A percentile compares a stretch with the other conserved stretches of the same genome.
These are phyloP conservation scores for Chrosomus eos DNA, from an alignment of 2,797 vertebrate species.

Conservation along the genomic window DNA sequence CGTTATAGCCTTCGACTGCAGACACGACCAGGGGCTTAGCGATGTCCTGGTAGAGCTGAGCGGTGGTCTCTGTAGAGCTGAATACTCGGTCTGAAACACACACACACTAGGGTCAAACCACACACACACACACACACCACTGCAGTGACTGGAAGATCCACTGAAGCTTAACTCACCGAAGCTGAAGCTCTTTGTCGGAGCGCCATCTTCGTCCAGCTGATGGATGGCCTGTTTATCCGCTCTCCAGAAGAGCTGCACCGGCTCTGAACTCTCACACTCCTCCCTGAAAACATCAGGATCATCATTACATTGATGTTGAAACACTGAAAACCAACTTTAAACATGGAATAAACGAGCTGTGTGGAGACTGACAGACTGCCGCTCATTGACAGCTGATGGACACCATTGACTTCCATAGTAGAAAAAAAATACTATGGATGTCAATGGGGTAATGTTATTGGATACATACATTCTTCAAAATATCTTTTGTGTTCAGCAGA, in stretches of 20 bases:
- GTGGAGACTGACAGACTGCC: no score
- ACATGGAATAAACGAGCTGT: not conserved
- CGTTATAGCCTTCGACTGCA: constrained; percentile 91
- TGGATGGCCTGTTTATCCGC: constrained; percentile 81
- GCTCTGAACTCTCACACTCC: constrained; percentile 69
- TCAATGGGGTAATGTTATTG: no score
- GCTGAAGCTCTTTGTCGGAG: constrained; percentile 81
- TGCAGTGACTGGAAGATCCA: not conserved
- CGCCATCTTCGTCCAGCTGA: constrained; percentile 87
- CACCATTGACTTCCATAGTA: no score
- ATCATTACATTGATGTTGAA: not conserved
- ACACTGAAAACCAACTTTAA: not conserved
- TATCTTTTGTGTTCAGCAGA: no score
- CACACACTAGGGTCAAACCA: not conserved
- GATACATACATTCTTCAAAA: no score
- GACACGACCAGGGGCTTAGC: constrained; percentile 92
- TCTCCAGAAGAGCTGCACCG: constrained; percentile 81
- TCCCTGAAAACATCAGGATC: constrained; percentile 64
- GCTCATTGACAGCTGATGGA: no score
- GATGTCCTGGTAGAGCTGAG: constrained; percentile 86
- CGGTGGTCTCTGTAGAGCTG: constrained; percentile 82
- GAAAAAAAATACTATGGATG: no score
- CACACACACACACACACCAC: not conserved
- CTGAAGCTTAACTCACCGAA: constrained; percentile 81
- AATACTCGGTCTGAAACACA: constrained; percentile 87